Conservation (phyloP, 2,797 vertebrate genomes). For the Natrix natrix region DNA sequence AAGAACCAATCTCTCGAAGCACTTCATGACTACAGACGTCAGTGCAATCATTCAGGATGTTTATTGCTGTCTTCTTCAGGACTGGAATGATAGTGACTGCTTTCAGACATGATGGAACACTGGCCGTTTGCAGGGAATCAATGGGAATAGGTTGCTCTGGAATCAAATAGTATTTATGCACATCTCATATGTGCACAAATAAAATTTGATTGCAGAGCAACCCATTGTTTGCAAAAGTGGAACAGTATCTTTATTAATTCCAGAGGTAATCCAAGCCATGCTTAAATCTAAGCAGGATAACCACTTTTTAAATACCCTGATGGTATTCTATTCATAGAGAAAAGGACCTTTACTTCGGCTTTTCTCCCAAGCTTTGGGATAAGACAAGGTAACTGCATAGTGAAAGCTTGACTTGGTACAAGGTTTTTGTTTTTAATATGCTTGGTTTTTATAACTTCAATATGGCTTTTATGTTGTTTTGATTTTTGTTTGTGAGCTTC, state of each 20-base stretch:
- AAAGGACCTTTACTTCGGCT: neutral
- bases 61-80: too few relatives aligned
- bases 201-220: neutral
- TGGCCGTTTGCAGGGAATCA: too few relatives aligned
- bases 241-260: neutral
- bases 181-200: neutral
- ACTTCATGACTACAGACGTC: too few relatives aligned
- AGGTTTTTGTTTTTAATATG: neutral
- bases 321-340: neutral
- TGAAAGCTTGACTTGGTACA: neutral
- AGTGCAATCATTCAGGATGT: too few relatives aligned
- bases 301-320: neutral
- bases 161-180: too few relatives aligned
- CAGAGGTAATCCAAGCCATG: neutral
- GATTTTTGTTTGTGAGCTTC: neutral
- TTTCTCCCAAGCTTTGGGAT: neutral
- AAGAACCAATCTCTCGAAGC: too few relatives aligned
- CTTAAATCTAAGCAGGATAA: neutral
- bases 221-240: neutral
- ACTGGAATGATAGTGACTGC: too few relatives aligned
- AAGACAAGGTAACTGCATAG: neutral
- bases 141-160: too few relatives aligned
- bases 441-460: neutral
- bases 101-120: too few relatives aligned
- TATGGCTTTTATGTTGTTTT: neutral